phyloP scores from a whole-genome alignment of 2,888 invertebrate genomes.

The Pseudanteris insignis region DNA sequence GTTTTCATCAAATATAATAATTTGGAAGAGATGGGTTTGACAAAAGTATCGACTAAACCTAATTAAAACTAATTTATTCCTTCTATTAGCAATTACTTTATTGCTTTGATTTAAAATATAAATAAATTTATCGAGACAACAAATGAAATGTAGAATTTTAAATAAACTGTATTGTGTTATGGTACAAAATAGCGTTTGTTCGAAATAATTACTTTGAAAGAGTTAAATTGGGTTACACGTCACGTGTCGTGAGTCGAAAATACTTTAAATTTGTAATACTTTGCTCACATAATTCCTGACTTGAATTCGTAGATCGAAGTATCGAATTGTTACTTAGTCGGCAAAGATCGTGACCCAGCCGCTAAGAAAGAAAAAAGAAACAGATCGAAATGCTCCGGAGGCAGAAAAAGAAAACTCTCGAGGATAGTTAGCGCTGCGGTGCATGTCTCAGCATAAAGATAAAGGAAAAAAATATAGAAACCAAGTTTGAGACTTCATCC shows the following conservation, averaged over 20 bases:
- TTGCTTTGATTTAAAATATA: no score
- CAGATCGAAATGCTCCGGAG: constrained; percentile 41
- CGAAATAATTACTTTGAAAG: constrained; percentile 4
- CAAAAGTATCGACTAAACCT: no score
- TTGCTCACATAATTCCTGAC: constrained; percentile 35
- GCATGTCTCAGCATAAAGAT: constrained; percentile 46
- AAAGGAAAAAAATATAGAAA: constrained; percentile 39
- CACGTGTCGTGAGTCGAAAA: constrained; percentile 19
- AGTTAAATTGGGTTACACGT: constrained; percentile 13
- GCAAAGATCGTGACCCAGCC: constrained; percentile 32
- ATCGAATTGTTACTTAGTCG: constrained; percentile 36
- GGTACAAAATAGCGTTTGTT: no score
- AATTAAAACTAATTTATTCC: no score
- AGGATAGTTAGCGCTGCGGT: constrained; percentile 48
- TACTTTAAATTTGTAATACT: constrained; percentile 26
- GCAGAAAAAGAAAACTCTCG: constrained; percentile 46
- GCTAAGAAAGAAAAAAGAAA: constrained; percentile 34
- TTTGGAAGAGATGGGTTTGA: no score
- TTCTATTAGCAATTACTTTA: no score
- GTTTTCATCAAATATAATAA: no score
- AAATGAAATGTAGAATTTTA: no score
- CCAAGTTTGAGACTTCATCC: constrained; percentile 19
- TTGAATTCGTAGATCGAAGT: constrained; percentile 34
- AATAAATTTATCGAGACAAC: no score
- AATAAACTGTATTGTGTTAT: no score